Evolutionary conservation across 2,797 vertebrate genomes (phyloP), one percentile per base, ranked within the genome.

Genomic region (Salarias fasciatus): DNA sequence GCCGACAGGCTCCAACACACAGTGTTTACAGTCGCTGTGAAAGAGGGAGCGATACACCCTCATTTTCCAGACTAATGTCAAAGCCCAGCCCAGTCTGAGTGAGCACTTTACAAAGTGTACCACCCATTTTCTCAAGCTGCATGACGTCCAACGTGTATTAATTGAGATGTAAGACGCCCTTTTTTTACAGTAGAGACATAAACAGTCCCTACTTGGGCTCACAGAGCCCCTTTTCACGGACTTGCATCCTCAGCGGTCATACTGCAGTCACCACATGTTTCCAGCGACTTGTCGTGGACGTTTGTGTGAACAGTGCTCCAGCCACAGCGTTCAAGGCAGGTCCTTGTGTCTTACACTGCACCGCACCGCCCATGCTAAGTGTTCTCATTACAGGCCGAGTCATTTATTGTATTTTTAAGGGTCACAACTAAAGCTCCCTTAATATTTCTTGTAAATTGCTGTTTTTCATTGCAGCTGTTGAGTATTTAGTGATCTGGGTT

Each of bases 181-280:
- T 63, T 72, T 56, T 13, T 54, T 13, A 44, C 63, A 74, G 72
- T 48, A 42, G 42, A 47, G 52, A 79, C 65, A 89, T 67, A 87
- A 89, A 80, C 35, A 56, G 65, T 54, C 79, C 79, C 88, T 90
- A 84, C 85, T 79, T 64, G 40, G 49, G 13, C 31, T 62, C 59
- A 91, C 79, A 93, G 65, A 90, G 52, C 36, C 13, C 37, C 82
- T 75, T 84, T 92, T 90, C 77, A 90, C 65, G 62, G 55, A 38
- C 37, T 70, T 67, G 44, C 60, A 65, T 80, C 65, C 68, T 72
- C 33, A 55, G 63, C 3, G 42, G 53, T 69, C 54, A 5, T 36
- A 40, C 52, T 69, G 63, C 41, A 60, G 38, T 50, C 69, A 82
- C 68, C 40, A 85, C 86, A 82, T 72, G 74, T 89, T 89, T 87